phyloP scores from a whole-genome alignment of 2,113 vertebrate genomes.

The Gnathonemus echidnorhynchus region DNA sequence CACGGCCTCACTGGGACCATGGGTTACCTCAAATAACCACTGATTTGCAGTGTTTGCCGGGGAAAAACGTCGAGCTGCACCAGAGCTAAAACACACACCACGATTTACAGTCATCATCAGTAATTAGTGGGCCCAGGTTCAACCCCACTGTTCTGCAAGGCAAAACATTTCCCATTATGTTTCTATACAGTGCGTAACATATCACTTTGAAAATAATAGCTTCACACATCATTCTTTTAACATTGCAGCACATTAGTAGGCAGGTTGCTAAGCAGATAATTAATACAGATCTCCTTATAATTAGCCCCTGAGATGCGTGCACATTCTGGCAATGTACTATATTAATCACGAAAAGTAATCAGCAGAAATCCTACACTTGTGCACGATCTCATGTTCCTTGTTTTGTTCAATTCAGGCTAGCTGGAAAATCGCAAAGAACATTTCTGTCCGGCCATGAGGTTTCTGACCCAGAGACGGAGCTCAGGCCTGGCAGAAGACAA shows the following conservation, averaged over 20 bases:
- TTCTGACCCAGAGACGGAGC: background rate
- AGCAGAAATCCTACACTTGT: constrained; percentile 3
- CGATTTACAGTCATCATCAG: background rate
- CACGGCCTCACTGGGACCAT: background rate
- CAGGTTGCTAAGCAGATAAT: background rate
- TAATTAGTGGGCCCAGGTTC: background rate
- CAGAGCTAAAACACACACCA: background rate
- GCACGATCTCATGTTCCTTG: constrained; percentile 5
- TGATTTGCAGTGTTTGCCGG: background rate
- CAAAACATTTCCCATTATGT: background rate
- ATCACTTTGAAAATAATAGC: background rate
- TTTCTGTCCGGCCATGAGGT: background rate
- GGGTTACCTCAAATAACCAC: background rate
- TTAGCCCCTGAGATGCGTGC: background rate
- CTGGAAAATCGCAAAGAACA: background rate
- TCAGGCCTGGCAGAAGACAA: background rate
- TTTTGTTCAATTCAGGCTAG: background rate
- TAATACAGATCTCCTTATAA: background rate
- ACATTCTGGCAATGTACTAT: background rate
- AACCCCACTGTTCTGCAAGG: background rate
- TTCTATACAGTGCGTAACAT: background rate
- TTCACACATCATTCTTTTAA: background rate
- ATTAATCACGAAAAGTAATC: constrained; percentile 8
- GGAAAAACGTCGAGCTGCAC: background rate
- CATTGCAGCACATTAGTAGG: background rate